phyloP scores from a whole-genome alignment of 1,140 invertebrate species.

The Drosophila arawakana region DNA sequence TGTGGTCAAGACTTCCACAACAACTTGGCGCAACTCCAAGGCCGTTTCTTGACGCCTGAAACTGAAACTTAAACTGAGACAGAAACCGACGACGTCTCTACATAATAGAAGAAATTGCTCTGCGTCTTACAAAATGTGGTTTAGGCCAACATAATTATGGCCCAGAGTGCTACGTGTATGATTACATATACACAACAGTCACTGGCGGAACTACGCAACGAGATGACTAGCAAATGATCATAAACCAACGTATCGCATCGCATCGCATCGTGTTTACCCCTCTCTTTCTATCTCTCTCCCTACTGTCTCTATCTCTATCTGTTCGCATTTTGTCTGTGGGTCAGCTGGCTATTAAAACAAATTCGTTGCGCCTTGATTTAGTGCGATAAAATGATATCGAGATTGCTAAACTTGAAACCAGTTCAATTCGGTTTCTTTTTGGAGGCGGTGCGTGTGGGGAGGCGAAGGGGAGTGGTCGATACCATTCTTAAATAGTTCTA shows the following conservation, averaged over 20 bases:
- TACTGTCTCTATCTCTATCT: not conserved
- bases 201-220: slow-evolving; percentile 34
- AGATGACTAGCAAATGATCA: slow-evolving; percentile 30
- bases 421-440: slow-evolving; percentile 4
- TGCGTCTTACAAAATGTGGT: slow-evolving; percentile 30
- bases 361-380: slow-evolving; percentile 43
- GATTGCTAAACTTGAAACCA: slow-evolving; percentile 19
- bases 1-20: slow-evolving; percentile 34
- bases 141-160: slow-evolving; percentile 34
- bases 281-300: slow-evolving; percentile 9
- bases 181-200: slow-evolving; percentile 25
- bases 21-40: slow-evolving; percentile 27
- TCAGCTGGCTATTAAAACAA: slow-evolving; percentile 32
- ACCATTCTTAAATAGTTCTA: slow-evolving; percentile 28
- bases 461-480: not conserved
- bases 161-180: slow-evolving; percentile 23
- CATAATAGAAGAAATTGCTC: slow-evolving; percentile 45
- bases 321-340: slow-evolving; percentile 26
- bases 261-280: not conserved
- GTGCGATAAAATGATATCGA: slow-evolving; percentile 35
- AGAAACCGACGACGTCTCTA: not conserved
- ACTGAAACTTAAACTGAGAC: slow-evolving; percentile 1
- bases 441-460: not conserved
- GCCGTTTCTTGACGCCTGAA: slow-evolving; percentile 43
- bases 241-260: not conserved